These are phyloP conservation scores for Agapostemon virescens DNA, from an alignment of 2,888 invertebrate species.

Conservation along the genomic window DNA sequence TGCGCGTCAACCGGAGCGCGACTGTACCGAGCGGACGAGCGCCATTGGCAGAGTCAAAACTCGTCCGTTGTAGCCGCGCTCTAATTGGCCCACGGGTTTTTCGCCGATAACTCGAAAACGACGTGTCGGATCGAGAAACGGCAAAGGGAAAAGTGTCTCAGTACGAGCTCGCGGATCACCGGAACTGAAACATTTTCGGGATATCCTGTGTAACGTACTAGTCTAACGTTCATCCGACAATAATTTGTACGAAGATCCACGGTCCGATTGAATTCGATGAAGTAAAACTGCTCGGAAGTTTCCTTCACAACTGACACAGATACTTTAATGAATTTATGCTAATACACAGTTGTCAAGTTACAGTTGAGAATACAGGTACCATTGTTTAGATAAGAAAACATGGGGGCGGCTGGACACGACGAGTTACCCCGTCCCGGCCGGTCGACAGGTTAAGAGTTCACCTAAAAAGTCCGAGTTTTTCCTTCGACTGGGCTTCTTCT, in stretches of 20 bases:
- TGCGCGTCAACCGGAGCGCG: no score
- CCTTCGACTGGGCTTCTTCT: background rate
- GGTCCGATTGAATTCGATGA: background rate
- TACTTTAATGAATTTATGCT: conserved; percentile 3
- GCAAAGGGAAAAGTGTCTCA: no score
- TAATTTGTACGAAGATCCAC: background rate
- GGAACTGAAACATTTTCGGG: no score
- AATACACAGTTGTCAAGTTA: conserved; percentile 8
- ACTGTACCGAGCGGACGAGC: no score
- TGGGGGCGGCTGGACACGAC: background rate
- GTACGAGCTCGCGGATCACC: no score
- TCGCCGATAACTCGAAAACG: no score
- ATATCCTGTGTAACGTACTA: background rate
- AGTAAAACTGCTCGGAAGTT: conserved; percentile 1
- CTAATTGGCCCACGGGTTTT: no score
- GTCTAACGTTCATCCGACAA: background rate
- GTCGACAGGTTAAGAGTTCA: background rate
- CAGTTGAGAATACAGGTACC: conserved; percentile 9
- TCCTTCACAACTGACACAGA: conserved; percentile 5
- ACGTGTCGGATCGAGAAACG: no score
- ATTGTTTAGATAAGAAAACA: conserved; percentile 9
- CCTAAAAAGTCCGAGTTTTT: background rate
- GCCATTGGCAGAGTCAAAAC: no score
- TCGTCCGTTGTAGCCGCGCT: no score
- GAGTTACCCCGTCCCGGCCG: background rate